These are phyloP conservation scores for Porites divaricata DNA, from an alignment of 92 coral and sea anemone genomes.

Conservation along the genomic window DNA sequence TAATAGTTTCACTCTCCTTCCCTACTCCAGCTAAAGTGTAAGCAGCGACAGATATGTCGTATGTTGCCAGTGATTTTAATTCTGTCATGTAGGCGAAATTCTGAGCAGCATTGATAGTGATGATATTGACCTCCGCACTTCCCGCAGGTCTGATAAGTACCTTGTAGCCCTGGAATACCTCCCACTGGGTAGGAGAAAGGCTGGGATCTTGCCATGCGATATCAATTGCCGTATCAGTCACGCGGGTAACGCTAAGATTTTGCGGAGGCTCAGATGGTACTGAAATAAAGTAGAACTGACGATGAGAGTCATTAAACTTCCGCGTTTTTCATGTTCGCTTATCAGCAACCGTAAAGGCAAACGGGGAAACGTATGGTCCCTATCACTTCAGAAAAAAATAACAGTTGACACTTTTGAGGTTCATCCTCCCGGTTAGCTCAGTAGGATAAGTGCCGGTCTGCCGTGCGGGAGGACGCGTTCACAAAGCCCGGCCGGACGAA, in stretches of 20 bases:
- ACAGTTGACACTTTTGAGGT: too few relatives aligned
- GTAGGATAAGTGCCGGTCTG: too few relatives aligned
- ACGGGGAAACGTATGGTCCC: too few relatives aligned
- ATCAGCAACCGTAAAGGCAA: too few relatives aligned
- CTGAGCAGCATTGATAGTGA: not conserved
- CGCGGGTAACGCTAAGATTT: not conserved
- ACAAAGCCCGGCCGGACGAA: too few relatives aligned
- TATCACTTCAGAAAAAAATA: too few relatives aligned
- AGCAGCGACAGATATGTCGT: conserved; percentile 63
- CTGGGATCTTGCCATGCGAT: conserved; percentile 15
- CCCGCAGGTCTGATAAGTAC: conserved; percentile 2
- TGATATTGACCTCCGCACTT: not conserved
- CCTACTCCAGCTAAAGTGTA: conserved; percentile 68
- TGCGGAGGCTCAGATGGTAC: conserved; percentile 19
- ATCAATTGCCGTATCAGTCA: not conserved
- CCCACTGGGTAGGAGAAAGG: not conserved
- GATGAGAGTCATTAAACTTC: not conserved
- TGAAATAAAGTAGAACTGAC: not conserved
- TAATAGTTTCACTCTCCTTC: conserved; percentile 8
- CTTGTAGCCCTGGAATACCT: conserved; percentile 21
- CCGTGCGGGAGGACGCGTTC: too few relatives aligned
- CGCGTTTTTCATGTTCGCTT: too few relatives aligned
- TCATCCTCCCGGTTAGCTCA: too few relatives aligned
- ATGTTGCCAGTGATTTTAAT: conserved; percentile 52
- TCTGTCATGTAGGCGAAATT: conserved; percentile 37